These are phyloP conservation scores for Parasteatoda tepidariorum DNA, from an alignment of 1,140 invertebrate genomes.

Conservation along the genomic window DNA sequence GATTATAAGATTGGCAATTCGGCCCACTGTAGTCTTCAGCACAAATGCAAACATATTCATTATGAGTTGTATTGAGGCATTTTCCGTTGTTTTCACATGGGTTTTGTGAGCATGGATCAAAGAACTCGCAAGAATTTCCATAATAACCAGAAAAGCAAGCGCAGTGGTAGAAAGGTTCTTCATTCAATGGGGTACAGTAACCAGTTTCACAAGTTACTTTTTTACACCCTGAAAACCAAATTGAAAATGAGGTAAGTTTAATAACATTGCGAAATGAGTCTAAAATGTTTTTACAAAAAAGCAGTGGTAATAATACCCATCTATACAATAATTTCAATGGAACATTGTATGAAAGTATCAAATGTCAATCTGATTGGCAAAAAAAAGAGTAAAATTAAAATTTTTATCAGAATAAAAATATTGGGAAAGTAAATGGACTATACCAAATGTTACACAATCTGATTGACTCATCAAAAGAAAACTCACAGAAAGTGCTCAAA, in stretches of 20 bases:
- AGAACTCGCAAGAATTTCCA: constrained; percentile 9
- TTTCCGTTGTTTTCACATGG: constrained; percentile 37
- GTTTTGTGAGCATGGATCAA: constrained; percentile 10
- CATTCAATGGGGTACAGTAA: background rate
- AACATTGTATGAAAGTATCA: too few species aligned
- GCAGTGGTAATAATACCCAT: too few species aligned
- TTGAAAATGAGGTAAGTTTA: background rate
- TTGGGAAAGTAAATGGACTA: too few species aligned
- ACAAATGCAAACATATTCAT: constrained; percentile 46
- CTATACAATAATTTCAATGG: too few species aligned
- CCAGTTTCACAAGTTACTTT: constrained; percentile 4
- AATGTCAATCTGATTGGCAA: too few species aligned
- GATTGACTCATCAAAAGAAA: too few species aligned
- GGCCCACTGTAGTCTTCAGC: constrained; percentile 27
- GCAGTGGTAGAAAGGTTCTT: constrained; percentile 12
- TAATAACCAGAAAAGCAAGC: constrained; percentile 19
- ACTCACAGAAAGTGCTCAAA: too few species aligned
- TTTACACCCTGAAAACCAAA: constrained; percentile 27
- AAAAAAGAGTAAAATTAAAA: too few species aligned
- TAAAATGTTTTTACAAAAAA: too few species aligned
- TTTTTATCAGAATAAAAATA: too few species aligned
- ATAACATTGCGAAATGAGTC: background rate
- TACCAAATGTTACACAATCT: too few species aligned
- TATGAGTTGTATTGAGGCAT: constrained; percentile 25
- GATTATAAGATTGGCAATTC: constrained; percentile 82